Percentiles rank a stretch among this genome's conserved stretches.
These are phyloP conservation scores for Uropetala carovei DNA, from an alignment of 2,888 invertebrate genomes.

Conservation along the genomic window DNA sequence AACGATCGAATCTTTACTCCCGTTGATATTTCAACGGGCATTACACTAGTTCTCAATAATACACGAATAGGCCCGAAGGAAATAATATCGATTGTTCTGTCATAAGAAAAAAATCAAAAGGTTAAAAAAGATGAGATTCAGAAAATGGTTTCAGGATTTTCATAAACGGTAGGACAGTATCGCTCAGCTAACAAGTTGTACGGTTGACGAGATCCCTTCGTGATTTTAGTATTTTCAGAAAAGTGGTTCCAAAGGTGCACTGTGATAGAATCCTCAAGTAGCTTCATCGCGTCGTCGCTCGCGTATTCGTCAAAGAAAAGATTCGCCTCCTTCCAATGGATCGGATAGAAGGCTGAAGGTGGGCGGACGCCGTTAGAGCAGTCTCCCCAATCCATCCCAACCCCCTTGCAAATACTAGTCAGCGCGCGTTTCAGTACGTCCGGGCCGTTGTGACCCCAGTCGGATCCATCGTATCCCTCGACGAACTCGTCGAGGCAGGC, in stretches of 20 bases:
- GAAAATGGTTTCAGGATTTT: too few species aligned
- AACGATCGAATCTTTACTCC: too few species aligned
- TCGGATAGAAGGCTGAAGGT: background rate
- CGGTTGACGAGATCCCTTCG: background rate
- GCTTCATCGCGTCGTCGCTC: background rate
- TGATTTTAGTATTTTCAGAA: background rate
- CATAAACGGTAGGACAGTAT: too few species aligned
- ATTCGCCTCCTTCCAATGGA: background rate
- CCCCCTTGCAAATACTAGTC: background rate
- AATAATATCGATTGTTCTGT: too few species aligned
- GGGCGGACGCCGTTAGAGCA: too few species aligned
- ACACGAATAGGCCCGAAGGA: too few species aligned
- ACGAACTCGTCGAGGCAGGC: background rate
- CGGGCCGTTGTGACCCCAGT: background rate
- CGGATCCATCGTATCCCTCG: background rate
- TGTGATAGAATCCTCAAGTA: background rate
- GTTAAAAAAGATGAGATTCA: too few species aligned
- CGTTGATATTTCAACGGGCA: too few species aligned
- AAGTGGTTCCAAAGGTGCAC: conserved; percentile 36
- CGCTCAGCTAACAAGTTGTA: too few species aligned
- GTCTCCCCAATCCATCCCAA: too few species aligned
- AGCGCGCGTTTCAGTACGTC: background rate
- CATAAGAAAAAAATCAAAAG: too few species aligned
- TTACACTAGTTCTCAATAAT: too few species aligned
- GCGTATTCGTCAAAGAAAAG: background rate